Percentiles rank a stretch among this genome's conserved stretches.
phyloP scores from a whole-genome alignment of 1,140 invertebrate species.

The Lucilia cuprina region DNA sequence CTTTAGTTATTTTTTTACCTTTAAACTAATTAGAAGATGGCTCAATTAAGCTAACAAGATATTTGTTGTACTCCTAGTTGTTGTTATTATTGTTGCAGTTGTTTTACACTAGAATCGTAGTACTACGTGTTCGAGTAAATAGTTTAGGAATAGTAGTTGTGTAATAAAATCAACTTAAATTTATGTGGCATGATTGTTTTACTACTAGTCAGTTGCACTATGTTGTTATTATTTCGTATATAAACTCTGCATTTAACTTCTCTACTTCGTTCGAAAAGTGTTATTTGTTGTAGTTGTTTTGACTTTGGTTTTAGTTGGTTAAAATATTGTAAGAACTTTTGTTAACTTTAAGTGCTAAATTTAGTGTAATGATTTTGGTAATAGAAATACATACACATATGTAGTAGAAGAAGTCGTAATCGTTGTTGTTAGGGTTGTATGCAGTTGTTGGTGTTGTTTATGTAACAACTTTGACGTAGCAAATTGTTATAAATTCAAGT shows the following conservation, averaged over 20 bases:
- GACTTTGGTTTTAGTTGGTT: neutral
- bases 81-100: neutral
- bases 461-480: neutral
- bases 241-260: too few species aligned
- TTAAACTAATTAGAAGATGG: constrained; percentile 39
- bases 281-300: neutral
- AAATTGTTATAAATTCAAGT: neutral
- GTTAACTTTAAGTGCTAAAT: neutral
- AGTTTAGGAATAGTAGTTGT: neutral
- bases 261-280: neutral
- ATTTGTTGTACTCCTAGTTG: constrained; percentile 30
- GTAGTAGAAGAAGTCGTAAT: neutral
- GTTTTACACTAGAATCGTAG: too few species aligned
- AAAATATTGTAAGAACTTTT: neutral
- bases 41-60: constrained; percentile 42
- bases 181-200: neutral
- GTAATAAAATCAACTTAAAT: neutral
- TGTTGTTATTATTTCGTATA: too few species aligned
- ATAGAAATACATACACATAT: too few species aligned
- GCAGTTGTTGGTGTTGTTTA: neutral
- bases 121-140: too few species aligned
- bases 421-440: too few species aligned
- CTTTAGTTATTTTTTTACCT: neutral
- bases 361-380: neutral
- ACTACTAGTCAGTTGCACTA: neutral